Conservation (phyloP, 2,888 invertebrate genomes). For the Carpatolechia fugitivella region DNA sequence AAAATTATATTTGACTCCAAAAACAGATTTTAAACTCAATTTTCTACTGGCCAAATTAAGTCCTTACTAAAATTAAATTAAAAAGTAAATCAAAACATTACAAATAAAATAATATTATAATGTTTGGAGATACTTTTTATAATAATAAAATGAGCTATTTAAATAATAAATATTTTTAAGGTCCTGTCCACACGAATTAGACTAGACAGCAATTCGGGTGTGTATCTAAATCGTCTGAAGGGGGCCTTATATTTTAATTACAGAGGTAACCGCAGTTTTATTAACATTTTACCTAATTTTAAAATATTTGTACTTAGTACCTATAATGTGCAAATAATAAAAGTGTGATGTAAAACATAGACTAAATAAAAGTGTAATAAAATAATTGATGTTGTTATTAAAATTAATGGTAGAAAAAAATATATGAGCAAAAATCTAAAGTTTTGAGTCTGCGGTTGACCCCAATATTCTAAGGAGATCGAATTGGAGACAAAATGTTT, state of each 20-base stretch:
- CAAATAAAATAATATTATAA: too few relatives aligned
- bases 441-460: too few relatives aligned
- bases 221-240: conserved; percentile 48
- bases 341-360: too few relatives aligned
- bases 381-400: too few relatives aligned
- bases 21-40: neutral
- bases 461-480: conserved; percentile 19
- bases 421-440: too few relatives aligned
- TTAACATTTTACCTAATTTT: too few relatives aligned
- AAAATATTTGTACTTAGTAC: too few relatives aligned
- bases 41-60: conserved; percentile 15
- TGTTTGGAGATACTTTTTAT: neutral
- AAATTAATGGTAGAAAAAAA: too few relatives aligned
- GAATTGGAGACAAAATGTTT: conserved; percentile 68
- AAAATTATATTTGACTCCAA: neutral
- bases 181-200: conserved; percentile 47
- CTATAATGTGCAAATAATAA: too few relatives aligned
- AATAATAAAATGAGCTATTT: neutral
- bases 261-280: neutral
- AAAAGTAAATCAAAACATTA: conserved; percentile 13
- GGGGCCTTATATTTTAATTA: conserved; percentile 43
- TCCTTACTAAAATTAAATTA: conserved; percentile 10
- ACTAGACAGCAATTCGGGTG: neutral
- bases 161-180: conserved; percentile 29
- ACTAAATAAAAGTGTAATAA: too few relatives aligned